A percentile compares a stretch with the other conserved stretches of the same genome.
Conservation (phyloP, 1,140 invertebrate genomes). For the Drosophila kepulauana region DNA sequence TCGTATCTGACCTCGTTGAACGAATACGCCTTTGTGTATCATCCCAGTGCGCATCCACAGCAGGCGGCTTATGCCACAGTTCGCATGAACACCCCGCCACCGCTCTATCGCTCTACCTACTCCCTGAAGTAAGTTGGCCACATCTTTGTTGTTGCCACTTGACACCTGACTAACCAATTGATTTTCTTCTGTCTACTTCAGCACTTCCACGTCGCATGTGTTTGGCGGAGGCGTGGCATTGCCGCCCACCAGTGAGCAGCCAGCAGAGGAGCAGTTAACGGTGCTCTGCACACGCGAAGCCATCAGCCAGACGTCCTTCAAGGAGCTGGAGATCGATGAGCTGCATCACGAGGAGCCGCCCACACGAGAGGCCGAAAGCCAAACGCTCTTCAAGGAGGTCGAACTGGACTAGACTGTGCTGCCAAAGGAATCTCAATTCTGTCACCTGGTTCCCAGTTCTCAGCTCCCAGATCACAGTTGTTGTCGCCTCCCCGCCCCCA, state of each 20-base stretch:
- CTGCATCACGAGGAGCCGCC: slow-evolving; percentile 37
- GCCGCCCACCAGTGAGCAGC: slow-evolving; percentile 50
- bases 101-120: slow-evolving; percentile 78
- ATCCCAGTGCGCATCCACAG: slow-evolving; percentile 51
- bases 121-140: slow-evolving; percentile 67
- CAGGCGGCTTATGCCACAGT: slow-evolving; percentile 53
- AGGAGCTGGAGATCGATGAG: slow-evolving; percentile 47
- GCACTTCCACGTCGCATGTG: slow-evolving; percentile 38
- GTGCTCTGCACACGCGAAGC: slow-evolving; percentile 27
- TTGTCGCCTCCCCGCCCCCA: not conserved
- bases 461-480: not conserved
- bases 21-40: slow-evolving; percentile 74
- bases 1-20: slow-evolving; percentile 80
- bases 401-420: slow-evolving; percentile 49
- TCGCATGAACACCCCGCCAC: slow-evolving; percentile 73
- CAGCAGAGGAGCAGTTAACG: slow-evolving; percentile 38
- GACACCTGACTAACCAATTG: not conserved
- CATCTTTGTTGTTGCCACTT: too few species aligned
- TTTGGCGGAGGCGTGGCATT: slow-evolving; percentile 23
- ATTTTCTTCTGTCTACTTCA: not conserved
- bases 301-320: slow-evolving; percentile 52
- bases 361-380: slow-evolving; percentile 33
- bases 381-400: slow-evolving; percentile 54
- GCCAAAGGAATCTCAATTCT: slow-evolving; percentile 5
- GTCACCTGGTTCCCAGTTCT: not conserved